phyloP scores from a whole-genome alignment of 2,888 invertebrate genomes.

The Philaethria dido region DNA sequence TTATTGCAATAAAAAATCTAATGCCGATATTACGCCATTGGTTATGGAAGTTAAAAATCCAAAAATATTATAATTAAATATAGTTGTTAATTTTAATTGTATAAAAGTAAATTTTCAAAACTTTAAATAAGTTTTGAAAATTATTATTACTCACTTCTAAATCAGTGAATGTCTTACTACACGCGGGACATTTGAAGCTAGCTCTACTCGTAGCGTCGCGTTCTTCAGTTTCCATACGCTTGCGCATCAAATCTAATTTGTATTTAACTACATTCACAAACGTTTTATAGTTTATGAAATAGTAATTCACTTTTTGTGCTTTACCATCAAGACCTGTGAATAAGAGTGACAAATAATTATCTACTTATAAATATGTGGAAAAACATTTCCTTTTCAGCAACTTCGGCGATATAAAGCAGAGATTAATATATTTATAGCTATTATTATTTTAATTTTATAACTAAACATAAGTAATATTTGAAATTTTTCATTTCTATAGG shows the following conservation, averaged over 20 bases:
- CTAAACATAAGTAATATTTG: too few relatives aligned
- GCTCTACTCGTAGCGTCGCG: constrained; percentile 97
- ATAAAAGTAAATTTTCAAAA: neutral
- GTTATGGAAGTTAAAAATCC: too few relatives aligned
- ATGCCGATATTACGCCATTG: too few relatives aligned
- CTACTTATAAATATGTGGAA: neutral
- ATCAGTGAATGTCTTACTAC: constrained; percentile 97
- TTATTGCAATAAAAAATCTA: neutral
- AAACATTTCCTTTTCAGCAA: neutral
- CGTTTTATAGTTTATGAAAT: constrained; percentile 98
- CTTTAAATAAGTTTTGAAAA: neutral
- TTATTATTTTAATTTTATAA: neutral
- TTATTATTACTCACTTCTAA: constrained; percentile 87
- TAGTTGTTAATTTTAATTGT: too few relatives aligned
- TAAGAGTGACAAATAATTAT: neutral
- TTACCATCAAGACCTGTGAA: constrained; percentile 90
- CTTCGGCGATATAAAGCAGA: neutral
- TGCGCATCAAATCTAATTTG: constrained; percentile 97
- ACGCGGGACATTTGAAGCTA: constrained; percentile 96
- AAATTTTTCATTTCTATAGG: too few relatives aligned
- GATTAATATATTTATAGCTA: too few relatives aligned
- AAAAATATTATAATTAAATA: too few relatives aligned
- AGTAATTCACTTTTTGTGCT: constrained; percentile 98
- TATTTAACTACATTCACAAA: constrained; percentile 99
- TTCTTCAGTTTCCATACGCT: constrained; percentile 97